Evolutionary conservation across 2,888 invertebrate species (phyloP).

Genomic region (Andrena camellia): DNA sequence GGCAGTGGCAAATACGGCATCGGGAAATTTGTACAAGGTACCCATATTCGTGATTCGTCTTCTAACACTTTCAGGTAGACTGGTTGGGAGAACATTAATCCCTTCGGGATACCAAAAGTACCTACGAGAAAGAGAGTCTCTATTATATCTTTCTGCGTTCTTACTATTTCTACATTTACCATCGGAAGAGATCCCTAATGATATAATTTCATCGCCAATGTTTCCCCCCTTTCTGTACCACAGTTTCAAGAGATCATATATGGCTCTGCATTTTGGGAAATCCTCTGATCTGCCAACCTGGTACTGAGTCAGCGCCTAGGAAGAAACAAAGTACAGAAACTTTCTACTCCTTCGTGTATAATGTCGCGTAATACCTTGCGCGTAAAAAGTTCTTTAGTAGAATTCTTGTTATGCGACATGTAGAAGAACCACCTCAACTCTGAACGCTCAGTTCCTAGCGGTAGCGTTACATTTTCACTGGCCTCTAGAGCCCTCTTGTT

Average conservation of each 20-base stretch:
- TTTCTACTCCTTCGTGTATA: neutral
- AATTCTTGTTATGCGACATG: slow-evolving; percentile 84
- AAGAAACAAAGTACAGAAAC: neutral
- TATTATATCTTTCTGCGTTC: neutral
- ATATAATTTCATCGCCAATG: slow-evolving; percentile 84
- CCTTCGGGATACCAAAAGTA: slow-evolving; percentile 86
- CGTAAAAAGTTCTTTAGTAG: slow-evolving; percentile 83
- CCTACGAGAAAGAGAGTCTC: slow-evolving; percentile 80
- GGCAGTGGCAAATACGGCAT: slow-evolving; percentile 59
- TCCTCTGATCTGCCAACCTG: slow-evolving; percentile 74
- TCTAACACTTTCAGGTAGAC: slow-evolving; percentile 69
- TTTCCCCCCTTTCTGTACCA: slow-evolving; percentile 86
- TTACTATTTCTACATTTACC: slow-evolving; percentile 81
- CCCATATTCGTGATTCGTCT: slow-evolving; percentile 68
- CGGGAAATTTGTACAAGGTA: slow-evolving; percentile 72
- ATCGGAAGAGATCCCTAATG: slow-evolving; percentile 87
- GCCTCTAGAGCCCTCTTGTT: slow-evolving; percentile 86
- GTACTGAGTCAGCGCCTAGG: slow-evolving; percentile 58
- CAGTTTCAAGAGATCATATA: slow-evolving; percentile 85
- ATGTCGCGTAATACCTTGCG: slow-evolving; percentile 81
- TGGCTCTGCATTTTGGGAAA: slow-evolving; percentile 83
- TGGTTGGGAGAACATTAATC: slow-evolving; percentile 88
- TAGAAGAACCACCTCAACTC: slow-evolving; percentile 87
- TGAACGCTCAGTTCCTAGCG: slow-evolving; percentile 86
- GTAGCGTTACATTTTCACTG: slow-evolving; percentile 85